Percentiles rank a stretch among this genome's conserved stretches.
phyloP scores from a whole-genome alignment of 2,113 vertebrate genomes.

The Pandion haliaetus region DNA sequence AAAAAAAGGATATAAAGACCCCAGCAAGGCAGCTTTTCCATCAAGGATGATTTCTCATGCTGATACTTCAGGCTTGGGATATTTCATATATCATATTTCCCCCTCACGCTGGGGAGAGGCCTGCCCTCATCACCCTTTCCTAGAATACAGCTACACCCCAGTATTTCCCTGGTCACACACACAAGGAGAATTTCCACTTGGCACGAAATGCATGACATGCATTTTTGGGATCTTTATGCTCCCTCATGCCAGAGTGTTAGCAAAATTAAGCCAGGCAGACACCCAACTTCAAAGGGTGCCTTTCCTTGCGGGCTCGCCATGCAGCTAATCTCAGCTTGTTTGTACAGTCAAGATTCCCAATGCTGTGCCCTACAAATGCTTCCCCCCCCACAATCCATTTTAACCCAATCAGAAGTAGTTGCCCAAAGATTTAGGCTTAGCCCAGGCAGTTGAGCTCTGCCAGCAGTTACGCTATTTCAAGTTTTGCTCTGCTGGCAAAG shows the following conservation, averaged over 20 bases:
- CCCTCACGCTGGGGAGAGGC: background rate
- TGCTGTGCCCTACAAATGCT: background rate
- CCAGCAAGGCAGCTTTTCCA: background rate
- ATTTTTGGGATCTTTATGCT: background rate
- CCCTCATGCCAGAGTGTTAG: background rate
- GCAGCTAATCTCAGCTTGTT: slow-evolving; percentile 33
- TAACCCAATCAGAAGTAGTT: slow-evolving; percentile 46
- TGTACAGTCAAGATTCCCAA: slow-evolving; percentile 30
- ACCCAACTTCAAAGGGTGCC: slow-evolving; percentile 35
- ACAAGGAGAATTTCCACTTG: background rate
- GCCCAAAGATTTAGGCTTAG: slow-evolving; percentile 1
- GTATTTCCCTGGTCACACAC: background rate
- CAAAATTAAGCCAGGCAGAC: slow-evolving; percentile 1
- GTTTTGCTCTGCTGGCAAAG: background rate
- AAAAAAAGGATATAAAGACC: background rate
- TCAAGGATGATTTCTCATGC: background rate
- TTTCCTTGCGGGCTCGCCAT: background rate
- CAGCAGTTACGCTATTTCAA: background rate
- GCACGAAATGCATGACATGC: rapidly evolving
- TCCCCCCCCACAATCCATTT: slow-evolving; percentile 18
- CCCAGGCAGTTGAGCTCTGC: background rate
- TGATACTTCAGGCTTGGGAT: background rate
- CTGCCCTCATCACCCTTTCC: slow-evolving; percentile 10
- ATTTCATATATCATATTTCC: background rate
- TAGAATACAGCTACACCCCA: slow-evolving; percentile 8